phyloP scores from a whole-genome alignment of 2,888 invertebrate species.

The Limnephilus lunatus region DNA sequence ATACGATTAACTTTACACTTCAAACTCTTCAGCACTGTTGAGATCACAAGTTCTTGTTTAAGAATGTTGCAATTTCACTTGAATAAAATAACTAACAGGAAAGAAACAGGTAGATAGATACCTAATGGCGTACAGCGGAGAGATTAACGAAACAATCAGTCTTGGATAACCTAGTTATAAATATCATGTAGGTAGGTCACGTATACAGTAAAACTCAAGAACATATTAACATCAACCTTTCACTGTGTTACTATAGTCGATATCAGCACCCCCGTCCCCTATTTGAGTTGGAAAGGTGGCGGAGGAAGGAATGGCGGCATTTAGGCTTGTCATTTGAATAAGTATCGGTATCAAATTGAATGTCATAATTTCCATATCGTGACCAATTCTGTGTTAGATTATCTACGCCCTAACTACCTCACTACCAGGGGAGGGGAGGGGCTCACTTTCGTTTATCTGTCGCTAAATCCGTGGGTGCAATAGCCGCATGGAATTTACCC shows the following conservation, averaged over 20 bases:
- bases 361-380: slow-evolving; percentile 33
- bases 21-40: too few relatives aligned
- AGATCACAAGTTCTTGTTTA: too few relatives aligned
- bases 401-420: background rate
- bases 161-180: background rate
- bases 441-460: background rate
- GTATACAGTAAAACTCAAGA: background rate
- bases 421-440: background rate
- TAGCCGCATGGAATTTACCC: background rate
- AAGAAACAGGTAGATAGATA: too few relatives aligned
- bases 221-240: background rate
- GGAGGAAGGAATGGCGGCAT: background rate
- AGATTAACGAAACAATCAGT: background rate
- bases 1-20: too few relatives aligned
- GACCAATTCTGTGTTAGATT: background rate
- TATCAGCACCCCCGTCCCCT: background rate
- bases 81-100: too few relatives aligned
- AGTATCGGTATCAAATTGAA: slow-evolving; percentile 10
- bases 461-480: background rate
- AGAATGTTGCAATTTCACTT: too few relatives aligned
- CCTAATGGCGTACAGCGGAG: too few relatives aligned
- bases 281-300: too few relatives aligned
- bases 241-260: background rate
- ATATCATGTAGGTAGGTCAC: background rate
- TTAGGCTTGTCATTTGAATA: background rate